phyloP scores from a whole-genome alignment of 92 coral and sea anemone genomes.

The Actinernus sp. region DNA sequence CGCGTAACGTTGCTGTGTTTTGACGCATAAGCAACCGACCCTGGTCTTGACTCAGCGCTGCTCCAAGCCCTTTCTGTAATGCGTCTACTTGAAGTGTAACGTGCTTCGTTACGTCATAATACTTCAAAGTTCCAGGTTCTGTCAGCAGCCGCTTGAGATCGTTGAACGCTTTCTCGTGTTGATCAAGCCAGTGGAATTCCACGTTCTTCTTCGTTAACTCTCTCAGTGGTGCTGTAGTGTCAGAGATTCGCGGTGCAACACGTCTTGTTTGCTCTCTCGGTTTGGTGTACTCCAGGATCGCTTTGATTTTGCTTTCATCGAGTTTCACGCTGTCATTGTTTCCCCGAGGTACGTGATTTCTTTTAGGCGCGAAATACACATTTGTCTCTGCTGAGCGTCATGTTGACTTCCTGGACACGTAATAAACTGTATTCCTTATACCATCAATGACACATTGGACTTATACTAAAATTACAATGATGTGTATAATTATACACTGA shows the following conservation, averaged over 20 bases:
- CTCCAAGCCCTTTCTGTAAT: too few relatives aligned
- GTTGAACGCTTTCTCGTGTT: constrained; percentile 53
- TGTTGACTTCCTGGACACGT: constrained; percentile 32
- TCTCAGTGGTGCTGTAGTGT: constrained; percentile 52
- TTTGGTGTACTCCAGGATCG: constrained; percentile 36
- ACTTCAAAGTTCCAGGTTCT: constrained; percentile 33
- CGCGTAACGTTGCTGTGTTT: constrained; percentile 32
- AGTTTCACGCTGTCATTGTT: constrained; percentile 46
- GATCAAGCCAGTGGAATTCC: too few relatives aligned
- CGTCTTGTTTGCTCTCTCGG: constrained; percentile 64
- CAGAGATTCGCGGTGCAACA: constrained; percentile 35
- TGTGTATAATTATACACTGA: too few relatives aligned
- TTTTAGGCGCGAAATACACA: constrained; percentile 26
- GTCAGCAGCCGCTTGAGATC: constrained; percentile 51
- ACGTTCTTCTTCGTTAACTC: too few relatives aligned
- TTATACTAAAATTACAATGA: too few relatives aligned
- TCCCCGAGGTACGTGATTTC: constrained; percentile 64
- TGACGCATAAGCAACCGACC: constrained; percentile 35
- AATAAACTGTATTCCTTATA: too few relatives aligned
- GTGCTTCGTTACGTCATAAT: constrained; percentile 39
- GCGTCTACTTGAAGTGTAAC: constrained; percentile 50
- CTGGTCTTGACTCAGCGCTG: too few relatives aligned
- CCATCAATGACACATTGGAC: too few relatives aligned
- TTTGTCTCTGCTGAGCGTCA: constrained; percentile 65
- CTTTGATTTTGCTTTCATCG: constrained; percentile 57